These are phyloP conservation scores for Bergia puertoricense DNA, from an alignment of 92 coral and sea anemone genomes.

Conservation along the genomic window DNA sequence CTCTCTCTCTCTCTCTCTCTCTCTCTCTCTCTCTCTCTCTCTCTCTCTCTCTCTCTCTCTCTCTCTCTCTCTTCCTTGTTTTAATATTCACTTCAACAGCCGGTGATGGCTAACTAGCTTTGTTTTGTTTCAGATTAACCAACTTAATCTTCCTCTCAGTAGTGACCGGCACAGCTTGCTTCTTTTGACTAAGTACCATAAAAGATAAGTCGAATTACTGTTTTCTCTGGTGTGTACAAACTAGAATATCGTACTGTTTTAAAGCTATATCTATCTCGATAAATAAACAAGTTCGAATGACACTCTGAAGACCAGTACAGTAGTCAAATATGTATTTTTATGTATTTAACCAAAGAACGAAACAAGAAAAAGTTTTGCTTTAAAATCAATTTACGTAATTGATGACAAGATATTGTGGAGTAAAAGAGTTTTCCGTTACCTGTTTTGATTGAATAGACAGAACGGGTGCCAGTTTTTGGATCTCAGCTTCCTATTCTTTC, in stretches of 20 bases:
- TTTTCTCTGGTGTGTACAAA: too few species aligned
- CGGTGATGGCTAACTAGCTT: neutral
- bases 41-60: neutral
- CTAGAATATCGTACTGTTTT: too few species aligned
- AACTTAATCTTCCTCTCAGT: neutral
- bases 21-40: neutral
- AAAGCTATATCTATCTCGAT: neutral
- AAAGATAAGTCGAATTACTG: neutral
- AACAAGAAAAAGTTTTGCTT: neutral
- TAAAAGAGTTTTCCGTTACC: neutral
- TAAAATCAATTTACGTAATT: neutral
- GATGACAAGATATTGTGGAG: neutral
- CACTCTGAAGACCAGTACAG: neutral
- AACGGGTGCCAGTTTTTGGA: neutral
- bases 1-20: too few species aligned
- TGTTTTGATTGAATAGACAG: constrained; percentile 7
- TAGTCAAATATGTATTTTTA: neutral
- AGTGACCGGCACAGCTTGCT: neutral
- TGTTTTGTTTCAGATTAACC: neutral
- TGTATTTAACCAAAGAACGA: neutral
- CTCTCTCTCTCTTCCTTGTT: neutral
- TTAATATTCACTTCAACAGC: neutral
- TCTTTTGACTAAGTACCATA: neutral
- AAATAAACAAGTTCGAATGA: neutral
- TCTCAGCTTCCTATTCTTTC: neutral